Evolutionary conservation across 1,140 invertebrate genomes (phyloP), one percentile per base, ranked within the genome.

Genomic region (Holotrichia oblita): DNA sequence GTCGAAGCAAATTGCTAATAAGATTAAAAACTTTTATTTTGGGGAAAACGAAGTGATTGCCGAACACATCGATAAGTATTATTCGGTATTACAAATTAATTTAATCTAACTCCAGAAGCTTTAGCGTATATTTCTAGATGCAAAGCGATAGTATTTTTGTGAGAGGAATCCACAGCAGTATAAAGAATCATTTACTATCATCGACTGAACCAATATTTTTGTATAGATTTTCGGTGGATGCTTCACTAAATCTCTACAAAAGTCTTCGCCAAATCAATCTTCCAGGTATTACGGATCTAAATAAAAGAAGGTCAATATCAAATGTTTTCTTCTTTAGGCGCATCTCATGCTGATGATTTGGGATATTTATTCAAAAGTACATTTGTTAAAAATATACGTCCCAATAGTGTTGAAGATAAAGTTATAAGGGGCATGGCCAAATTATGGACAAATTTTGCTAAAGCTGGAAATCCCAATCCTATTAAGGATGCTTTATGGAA

Each of bases 281-380:
- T 42, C 76, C 44, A 73, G 79, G 76, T 80, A 73, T 48, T n/a
- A n/a, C 10, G n/a, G n/a, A 4, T 12, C 2, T 2, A 12, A 48
- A 9, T 3, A 9, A 6, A 20, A 17, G 14, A 12, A 69, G 3
- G 2, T 9, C 22, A 17, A 69, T 8, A 69, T 69, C 10, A 8
- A 3, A 22, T 3, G n/a, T 3, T 3, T 69, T n/a, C 2, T 20
- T 40, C 74, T 40, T 10, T 55, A 81, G 89, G 92, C 14, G 88
- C 88, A 0, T 89, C 88, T 80, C 92, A 93, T 81, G 90, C 88
- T 0, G 92, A 93, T 79, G 92, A 93, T 81, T 59, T 93, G 2
- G 89, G 89, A 79, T 93, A 92, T 83, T 80, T 93, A 3, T 93
- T 92, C 81, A 86, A 88, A 79, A 89, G 86, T 72, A 84, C 85